Base-by-base conservation (phyloP, 2,797 vertebrate species). In the Onychomys arenicola region DNA sequence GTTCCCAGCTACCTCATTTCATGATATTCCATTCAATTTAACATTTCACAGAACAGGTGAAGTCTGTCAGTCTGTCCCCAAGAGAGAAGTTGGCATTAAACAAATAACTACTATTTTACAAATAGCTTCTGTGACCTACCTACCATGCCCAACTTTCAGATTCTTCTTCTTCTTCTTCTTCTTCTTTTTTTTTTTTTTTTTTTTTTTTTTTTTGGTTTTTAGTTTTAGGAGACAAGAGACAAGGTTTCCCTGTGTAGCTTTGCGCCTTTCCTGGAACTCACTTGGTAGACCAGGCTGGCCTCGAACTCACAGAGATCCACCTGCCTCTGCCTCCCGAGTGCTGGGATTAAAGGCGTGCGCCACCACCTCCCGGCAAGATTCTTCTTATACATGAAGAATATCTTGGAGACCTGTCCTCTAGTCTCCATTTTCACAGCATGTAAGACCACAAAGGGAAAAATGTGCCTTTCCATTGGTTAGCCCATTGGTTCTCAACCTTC, bases 31-130 rank as follows among this genome's bases (percentile, higher is more conserved):
- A 32, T 73, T 87, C 46, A 61, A 32, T 76, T 91, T 90, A 86
- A 78, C 37, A 55, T 88, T 96, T 93, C 76, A 92, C 34, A 57
- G 61, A 78, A 61, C 37, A 94, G 95, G 82, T 93, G 59, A 83
- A 91, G 93, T 59, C 75, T 71, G 52, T 71, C 76, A 69, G 16
- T 85, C 67, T 95, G 25, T 90, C 67, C 76, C 29, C 27, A 78
- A 43, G 32, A 89, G 55, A 71, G 93, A 91, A 75, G 25, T 34
- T 86, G 69, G 65, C 76, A 92, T 92, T 67, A n/a, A n/a, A 87
- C 86, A 91, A 78, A 55, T 25, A 76, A 65, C 32, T 37, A 52
- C 40, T 76, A 10, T 91, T 63, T 90, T 37, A 27, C n/a, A 83
- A 89, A 80, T 32, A 32, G 27, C 57, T 76, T 61, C 21, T 80